Percentiles rank a stretch among this genome's conserved stretches.
Conservation (phyloP, 37 sponge, comb jelly and placozoan species). For the Aplysina aerophoba region DNA sequence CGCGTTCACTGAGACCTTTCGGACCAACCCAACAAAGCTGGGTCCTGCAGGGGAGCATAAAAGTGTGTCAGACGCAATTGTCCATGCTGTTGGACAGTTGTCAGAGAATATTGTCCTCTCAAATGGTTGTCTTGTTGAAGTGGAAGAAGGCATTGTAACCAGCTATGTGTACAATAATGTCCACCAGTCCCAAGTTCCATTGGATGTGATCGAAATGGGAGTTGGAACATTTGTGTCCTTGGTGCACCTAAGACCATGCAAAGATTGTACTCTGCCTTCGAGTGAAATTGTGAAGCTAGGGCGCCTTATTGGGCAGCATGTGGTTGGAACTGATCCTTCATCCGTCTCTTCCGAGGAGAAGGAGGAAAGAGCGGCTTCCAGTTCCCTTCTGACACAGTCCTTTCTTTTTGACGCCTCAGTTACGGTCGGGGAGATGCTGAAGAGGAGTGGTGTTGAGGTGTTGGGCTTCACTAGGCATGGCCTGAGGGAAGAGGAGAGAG, state of each 20-base stretch:
- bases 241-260: conserved; percentile 45
- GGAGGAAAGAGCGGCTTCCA: not conserved
- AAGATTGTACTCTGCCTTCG: not conserved
- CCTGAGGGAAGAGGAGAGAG: conserved; percentile 43
- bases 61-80: conserved; percentile 43
- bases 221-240: conserved; percentile 69
- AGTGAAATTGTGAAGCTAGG: conserved; percentile 22
- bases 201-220: conserved; percentile 20
- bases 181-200: not conserved
- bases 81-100: conserved; percentile 54
- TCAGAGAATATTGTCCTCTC: conserved; percentile 59
- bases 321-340: conserved; percentile 67
- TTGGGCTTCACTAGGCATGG: conserved; percentile 63
- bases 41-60: not conserved
- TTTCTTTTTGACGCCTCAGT: conserved; percentile 60
- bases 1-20: not conserved
- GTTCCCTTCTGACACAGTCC: conserved; percentile 42
- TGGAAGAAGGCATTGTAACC: conserved; percentile 37
- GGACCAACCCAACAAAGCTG: not conserved
- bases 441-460: conserved; percentile 30
- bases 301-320: conserved; percentile 64
- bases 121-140: conserved; percentile 54
- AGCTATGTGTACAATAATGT: conserved; percentile 52
- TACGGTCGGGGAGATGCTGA: conserved; percentile 62
- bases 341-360: not conserved